These are phyloP conservation scores for Bombus sibiricus DNA, from an alignment of 1,140 invertebrate species.

Conservation along the genomic window DNA sequence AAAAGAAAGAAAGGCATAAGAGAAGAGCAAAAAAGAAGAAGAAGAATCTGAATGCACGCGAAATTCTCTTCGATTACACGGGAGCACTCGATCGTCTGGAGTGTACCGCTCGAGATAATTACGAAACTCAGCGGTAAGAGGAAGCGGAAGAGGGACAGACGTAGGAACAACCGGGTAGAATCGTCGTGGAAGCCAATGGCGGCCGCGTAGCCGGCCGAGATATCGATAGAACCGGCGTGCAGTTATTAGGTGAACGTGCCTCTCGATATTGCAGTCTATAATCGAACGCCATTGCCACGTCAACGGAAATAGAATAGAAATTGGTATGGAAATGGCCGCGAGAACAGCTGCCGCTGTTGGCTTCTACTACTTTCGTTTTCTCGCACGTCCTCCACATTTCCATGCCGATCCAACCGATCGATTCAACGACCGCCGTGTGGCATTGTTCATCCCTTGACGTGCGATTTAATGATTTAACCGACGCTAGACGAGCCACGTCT, in stretches of 20 bases:
- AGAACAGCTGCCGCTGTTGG: conserved; percentile 26
- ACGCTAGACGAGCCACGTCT: too few species aligned
- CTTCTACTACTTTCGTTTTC: conserved; percentile 31
- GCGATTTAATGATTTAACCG: too few species aligned
- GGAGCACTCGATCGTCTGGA: background rate
- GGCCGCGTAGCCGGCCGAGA: conserved; percentile 45
- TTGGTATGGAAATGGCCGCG: conserved; percentile 72
- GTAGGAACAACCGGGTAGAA: conserved; percentile 8
- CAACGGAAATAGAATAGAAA: conserved; percentile 80
- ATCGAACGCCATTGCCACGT: conserved; percentile 78
- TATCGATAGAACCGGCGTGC: conserved; percentile 59
- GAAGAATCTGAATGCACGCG: too few species aligned
- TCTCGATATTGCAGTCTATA: conserved; percentile 79
- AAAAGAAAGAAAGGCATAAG: background rate
- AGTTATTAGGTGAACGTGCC: conserved; percentile 78
- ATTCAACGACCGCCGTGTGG: too few species aligned
- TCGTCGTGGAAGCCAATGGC: conserved; percentile 42
- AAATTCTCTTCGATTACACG: conserved; percentile 4
- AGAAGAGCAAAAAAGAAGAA: background rate
- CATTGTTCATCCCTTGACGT: too few species aligned
- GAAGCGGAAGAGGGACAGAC: background rate
- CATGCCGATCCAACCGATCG: background rate
- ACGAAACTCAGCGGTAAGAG: conserved; percentile 2
- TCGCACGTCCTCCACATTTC: background rate
- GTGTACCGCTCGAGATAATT: conserved; percentile 32